phyloP scores from a whole-genome alignment of 2,888 invertebrate species.

The Cylloceria caligata region DNA sequence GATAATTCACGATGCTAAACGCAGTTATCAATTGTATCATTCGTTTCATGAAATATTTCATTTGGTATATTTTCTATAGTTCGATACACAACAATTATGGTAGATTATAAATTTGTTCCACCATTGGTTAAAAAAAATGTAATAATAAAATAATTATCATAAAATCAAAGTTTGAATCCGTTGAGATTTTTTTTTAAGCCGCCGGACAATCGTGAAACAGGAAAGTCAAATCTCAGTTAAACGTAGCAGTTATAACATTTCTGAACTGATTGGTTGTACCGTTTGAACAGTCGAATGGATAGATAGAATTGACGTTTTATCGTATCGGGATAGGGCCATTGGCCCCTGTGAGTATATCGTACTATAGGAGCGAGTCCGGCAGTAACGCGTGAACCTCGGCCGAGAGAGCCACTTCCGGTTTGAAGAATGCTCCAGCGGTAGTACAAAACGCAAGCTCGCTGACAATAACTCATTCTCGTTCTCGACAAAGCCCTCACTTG shows the following conservation, averaged over 20 bases:
- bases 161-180: too few species aligned
- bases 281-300: constrained; percentile 5
- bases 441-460: constrained; percentile 67
- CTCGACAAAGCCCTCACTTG: constrained; percentile 57
- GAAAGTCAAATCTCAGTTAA: background rate
- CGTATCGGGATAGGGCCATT: constrained; percentile 36
- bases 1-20: background rate
- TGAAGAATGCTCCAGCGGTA: constrained; percentile 61
- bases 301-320: constrained; percentile 49
- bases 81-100: too few species aligned
- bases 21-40: background rate
- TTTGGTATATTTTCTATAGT: too few species aligned
- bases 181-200: background rate
- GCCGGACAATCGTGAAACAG: too few species aligned
- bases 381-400: constrained; percentile 27
- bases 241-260: background rate
- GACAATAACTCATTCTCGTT: constrained; percentile 64
- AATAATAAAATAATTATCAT: too few species aligned
- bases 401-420: constrained; percentile 61
- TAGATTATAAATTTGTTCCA: too few species aligned
- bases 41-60: too few species aligned
- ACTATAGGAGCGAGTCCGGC: constrained; percentile 2
- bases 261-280: constrained; percentile 43
- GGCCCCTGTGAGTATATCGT: constrained; percentile 12
- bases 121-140: too few species aligned